A percentile compares a stretch with the other conserved stretches of the same genome.
phyloP scores from a whole-genome alignment of 64 coral and sea anemone genomes.

The Montipora foliosa region DNA sequence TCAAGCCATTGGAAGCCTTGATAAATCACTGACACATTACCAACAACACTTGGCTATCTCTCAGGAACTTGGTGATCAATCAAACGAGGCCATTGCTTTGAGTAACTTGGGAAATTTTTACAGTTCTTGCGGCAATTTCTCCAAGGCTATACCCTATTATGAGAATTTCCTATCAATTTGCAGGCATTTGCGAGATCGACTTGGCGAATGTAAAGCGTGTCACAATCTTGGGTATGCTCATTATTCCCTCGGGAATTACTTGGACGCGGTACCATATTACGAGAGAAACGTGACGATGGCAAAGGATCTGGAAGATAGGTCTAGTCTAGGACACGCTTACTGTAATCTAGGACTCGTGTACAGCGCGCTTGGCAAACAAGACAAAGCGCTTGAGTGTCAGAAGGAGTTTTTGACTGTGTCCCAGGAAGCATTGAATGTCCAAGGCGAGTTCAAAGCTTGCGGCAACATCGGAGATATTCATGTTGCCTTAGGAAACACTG shows the following conservation, averaged over 20 bases:
- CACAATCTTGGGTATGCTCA: slow-evolving; percentile 97
- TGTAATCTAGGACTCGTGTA: slow-evolving; percentile 91
- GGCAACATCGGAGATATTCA: slow-evolving; percentile 96
- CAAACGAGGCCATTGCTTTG: slow-evolving; percentile 85
- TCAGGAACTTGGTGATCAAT: slow-evolving; percentile 74
- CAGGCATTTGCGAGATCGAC: slow-evolving; percentile 68
- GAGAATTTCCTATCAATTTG: slow-evolving; percentile 85
- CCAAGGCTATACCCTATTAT: slow-evolving; percentile 85
- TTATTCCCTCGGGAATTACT: slow-evolving; percentile 88
- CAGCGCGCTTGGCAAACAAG: slow-evolving; percentile 80
- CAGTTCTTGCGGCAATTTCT: slow-evolving; percentile 95
- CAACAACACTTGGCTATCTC: slow-evolving; percentile 91
- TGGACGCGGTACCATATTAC: slow-evolving; percentile 79
- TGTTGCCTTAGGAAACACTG: slow-evolving; percentile 68
- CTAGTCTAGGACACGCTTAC: slow-evolving; percentile 79
- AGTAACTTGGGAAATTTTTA: slow-evolving; percentile 96
- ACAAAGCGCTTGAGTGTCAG: slow-evolving; percentile 84
- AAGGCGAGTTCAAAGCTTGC: slow-evolving; percentile 84
- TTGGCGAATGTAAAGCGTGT: slow-evolving; percentile 91
- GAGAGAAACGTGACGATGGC: slow-evolving; percentile 92
- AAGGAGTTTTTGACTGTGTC: slow-evolving; percentile 81
- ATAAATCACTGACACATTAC: slow-evolving; percentile 95
- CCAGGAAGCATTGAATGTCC: slow-evolving; percentile 66
- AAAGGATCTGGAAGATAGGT: slow-evolving; percentile 74
- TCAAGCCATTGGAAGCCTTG: slow-evolving; percentile 88